Evolutionary conservation across 2,888 invertebrate species (phyloP).

Genomic region (Cremastinae sp.): DNA sequence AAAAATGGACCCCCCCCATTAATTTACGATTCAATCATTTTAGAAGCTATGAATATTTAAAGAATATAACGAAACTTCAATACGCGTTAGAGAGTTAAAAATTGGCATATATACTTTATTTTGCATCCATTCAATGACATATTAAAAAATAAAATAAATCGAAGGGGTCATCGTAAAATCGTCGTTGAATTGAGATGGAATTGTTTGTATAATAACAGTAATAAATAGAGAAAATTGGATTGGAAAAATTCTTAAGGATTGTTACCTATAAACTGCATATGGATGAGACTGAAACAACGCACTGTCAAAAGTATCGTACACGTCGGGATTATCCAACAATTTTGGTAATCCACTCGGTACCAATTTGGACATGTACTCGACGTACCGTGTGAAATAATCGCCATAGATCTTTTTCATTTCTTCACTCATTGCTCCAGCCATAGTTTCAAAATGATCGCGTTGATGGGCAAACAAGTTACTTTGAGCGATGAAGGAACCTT

Average conservation of each 20-base stretch:
- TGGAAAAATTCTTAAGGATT: constrained; percentile 26
- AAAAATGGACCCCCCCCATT: no score
- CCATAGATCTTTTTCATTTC: constrained; percentile 86
- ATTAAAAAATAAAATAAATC: no score
- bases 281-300: constrained; percentile 85
- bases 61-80: no score
- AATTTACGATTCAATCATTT: no score
- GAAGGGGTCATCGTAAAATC: no score
- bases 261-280: constrained; percentile 84
- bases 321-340: constrained; percentile 81
- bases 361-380: constrained; percentile 82
- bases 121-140: no score
- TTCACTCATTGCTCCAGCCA: constrained; percentile 84
- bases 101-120: no score
- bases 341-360: constrained; percentile 78
- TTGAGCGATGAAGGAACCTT: constrained; percentile 86
- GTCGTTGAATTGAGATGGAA: no score
- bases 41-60: no score
- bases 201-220: no score
- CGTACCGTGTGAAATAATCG: constrained; percentile 85
- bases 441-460: constrained; percentile 83
- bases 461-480: constrained; percentile 88
- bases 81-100: no score
- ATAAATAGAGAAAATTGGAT: not conserved
- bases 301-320: constrained; percentile 85